phyloP scores from a whole-genome alignment of 2,113 vertebrate genomes.

The Tragelaphus buxtoni region DNA sequence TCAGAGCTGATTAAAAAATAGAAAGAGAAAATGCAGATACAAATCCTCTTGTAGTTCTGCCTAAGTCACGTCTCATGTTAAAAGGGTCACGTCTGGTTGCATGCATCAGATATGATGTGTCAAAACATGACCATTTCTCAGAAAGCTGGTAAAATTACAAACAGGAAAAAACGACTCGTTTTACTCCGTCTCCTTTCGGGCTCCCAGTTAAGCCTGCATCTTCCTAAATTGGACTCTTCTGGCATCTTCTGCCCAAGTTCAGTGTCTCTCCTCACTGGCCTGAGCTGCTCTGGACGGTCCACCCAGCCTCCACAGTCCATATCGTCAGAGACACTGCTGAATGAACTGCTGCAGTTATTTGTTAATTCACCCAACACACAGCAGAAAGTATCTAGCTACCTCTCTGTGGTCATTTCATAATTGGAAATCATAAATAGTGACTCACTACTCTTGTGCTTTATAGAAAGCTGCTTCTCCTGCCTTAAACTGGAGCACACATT shows the following conservation, averaged over 20 bases:
- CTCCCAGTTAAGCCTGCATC: background rate
- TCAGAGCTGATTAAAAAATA: background rate
- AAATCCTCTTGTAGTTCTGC: slow-evolving; percentile 43
- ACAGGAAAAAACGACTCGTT: background rate
- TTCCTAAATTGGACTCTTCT: background rate
- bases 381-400: background rate
- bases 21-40: slow-evolving; percentile 81
- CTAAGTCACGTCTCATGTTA: slow-evolving; percentile 15
- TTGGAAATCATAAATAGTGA: background rate
- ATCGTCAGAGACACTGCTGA: background rate
- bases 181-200: background rate
- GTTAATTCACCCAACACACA: background rate
- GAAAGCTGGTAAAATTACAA: slow-evolving; percentile 77
- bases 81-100: slow-evolving; percentile 69
- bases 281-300: background rate
- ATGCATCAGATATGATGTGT: slow-evolving; percentile 62
- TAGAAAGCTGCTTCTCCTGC: background rate
- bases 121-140: slow-evolving; percentile 68
- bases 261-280: background rate
- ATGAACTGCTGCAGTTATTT: background rate
- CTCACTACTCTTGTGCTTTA: background rate
- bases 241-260: background rate
- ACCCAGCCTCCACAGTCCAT: background rate
- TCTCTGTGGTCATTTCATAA: background rate
- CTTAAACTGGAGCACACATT: background rate